Conservation (phyloP, 1,140 invertebrate species). For the Medauroidea extradentata region DNA sequence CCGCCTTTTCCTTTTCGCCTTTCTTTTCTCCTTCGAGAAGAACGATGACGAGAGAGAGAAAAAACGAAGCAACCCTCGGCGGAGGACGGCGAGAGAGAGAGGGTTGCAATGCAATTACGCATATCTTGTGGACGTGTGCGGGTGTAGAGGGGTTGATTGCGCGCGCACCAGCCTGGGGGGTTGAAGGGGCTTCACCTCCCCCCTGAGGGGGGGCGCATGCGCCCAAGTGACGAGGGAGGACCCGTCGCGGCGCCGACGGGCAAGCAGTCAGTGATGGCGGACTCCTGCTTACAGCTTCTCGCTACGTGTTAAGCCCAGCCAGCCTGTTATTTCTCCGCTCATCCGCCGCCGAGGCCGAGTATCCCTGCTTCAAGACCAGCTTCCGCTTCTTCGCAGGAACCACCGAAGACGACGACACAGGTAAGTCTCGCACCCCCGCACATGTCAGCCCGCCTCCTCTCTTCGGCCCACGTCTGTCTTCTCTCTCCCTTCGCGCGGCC, state of each 20-base stretch:
- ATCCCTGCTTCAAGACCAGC: too few relatives aligned
- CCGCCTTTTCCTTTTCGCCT: too few relatives aligned
- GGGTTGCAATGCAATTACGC: slow-evolving; percentile 15
- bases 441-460: too few relatives aligned
- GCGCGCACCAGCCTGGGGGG: slow-evolving; percentile 1
- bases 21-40: too few relatives aligned
- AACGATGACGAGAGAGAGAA: too few relatives aligned
- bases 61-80: too few relatives aligned
- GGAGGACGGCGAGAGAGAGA: background rate
- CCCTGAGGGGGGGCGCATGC: slow-evolving; percentile 9
- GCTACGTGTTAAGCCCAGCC: slow-evolving; percentile 13
- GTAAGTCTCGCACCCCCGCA: too few relatives aligned
- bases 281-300: slow-evolving; percentile 19
- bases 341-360: too few relatives aligned
- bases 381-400: too few relatives aligned
- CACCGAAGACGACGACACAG: too few relatives aligned
- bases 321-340: slow-evolving; percentile 8
- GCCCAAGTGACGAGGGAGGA: background rate
- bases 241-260: background rate
- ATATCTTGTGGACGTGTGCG: slow-evolving; percentile 5
- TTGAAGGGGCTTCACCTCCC: background rate
- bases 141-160: background rate
- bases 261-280: slow-evolving; percentile 17
- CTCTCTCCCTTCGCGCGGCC: too few relatives aligned
- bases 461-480: too few relatives aligned